Percentiles rank a stretch among this genome's conserved stretches.
phyloP scores from a whole-genome alignment of 2,888 invertebrate genomes.

The Folsomia candida region DNA sequence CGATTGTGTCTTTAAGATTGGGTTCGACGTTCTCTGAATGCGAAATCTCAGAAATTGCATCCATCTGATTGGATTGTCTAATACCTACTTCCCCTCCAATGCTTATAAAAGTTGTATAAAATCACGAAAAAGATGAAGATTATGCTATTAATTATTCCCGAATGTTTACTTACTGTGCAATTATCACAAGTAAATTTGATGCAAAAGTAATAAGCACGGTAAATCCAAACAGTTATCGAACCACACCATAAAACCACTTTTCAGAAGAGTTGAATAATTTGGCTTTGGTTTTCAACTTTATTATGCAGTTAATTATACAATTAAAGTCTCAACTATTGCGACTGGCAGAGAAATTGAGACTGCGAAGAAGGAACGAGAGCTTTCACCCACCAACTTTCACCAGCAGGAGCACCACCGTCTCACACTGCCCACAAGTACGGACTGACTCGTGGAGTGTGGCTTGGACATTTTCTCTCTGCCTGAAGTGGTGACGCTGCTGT shows the following conservation, averaged over 20 bases:
- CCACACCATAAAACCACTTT: no score
- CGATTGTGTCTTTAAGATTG: background rate
- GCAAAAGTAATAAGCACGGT: background rate
- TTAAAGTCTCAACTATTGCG: no score
- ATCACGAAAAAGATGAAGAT: no score
- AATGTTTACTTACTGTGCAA: no score
- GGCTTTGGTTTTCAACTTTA: no score
- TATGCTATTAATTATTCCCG: no score
- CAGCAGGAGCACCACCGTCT: background rate
- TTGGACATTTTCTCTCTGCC: no score
- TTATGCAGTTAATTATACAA: no score
- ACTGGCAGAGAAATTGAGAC: background rate
- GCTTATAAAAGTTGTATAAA: no score
- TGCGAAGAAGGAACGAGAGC: background rate
- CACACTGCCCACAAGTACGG: background rate
- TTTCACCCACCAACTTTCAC: constrained; percentile 7
- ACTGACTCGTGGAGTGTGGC: background rate
- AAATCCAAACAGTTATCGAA: background rate
- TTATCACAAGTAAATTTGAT: no score
- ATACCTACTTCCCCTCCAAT: no score
- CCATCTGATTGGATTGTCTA: background rate
- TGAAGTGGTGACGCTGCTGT: background rate
- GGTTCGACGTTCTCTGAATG: background rate
- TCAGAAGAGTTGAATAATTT: no score
- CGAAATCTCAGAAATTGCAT: background rate